These are phyloP conservation scores for Theristus sp. DNA, from an alignment of 2,888 invertebrate species.

Conservation along the genomic window DNA sequence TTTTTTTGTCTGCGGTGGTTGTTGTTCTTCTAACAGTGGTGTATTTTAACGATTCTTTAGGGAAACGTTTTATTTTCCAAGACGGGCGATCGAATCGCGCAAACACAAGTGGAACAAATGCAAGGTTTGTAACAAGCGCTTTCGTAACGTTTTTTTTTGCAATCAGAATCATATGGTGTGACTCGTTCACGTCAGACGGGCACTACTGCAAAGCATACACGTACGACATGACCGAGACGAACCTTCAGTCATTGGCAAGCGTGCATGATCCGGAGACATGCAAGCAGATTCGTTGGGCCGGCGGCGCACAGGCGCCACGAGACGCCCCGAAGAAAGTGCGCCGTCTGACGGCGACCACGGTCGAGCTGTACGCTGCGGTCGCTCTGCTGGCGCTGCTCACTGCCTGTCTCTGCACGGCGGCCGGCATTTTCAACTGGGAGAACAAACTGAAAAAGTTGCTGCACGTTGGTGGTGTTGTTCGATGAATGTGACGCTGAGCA, in stretches of 20 bases:
- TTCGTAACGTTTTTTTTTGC: not conserved
- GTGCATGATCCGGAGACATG: too few relatives aligned
- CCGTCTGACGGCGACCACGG: not conserved
- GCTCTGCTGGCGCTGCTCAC: not conserved
- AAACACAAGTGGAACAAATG: slow-evolving; percentile 94
- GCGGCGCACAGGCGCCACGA: too few relatives aligned
- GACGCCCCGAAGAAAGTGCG: not conserved
- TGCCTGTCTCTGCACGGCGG: not conserved
- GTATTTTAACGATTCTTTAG: too few relatives aligned
- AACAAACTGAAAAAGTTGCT: not conserved
- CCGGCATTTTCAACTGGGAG: not conserved
- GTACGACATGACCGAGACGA: not conserved
- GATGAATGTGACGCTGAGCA: slow-evolving; percentile 3
- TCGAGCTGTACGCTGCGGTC: not conserved
- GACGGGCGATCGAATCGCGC: slow-evolving; percentile 80
- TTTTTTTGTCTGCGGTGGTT: too few relatives aligned
- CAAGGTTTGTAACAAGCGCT: slow-evolving; percentile 30
- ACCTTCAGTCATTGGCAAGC: too few relatives aligned
- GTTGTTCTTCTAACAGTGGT: too few relatives aligned
- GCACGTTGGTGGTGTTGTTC: slow-evolving; percentile 8
- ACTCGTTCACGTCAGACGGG: not conserved
- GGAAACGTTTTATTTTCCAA: slow-evolving; percentile 94
- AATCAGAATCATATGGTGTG: too few relatives aligned
- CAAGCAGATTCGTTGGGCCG: too few relatives aligned
- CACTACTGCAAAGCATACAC: not conserved